Evolutionary conservation across 2,797 vertebrate species (phyloP), one percentile per base, ranked within the genome.

Genomic region (Adrianichthys oophorus): DNA sequence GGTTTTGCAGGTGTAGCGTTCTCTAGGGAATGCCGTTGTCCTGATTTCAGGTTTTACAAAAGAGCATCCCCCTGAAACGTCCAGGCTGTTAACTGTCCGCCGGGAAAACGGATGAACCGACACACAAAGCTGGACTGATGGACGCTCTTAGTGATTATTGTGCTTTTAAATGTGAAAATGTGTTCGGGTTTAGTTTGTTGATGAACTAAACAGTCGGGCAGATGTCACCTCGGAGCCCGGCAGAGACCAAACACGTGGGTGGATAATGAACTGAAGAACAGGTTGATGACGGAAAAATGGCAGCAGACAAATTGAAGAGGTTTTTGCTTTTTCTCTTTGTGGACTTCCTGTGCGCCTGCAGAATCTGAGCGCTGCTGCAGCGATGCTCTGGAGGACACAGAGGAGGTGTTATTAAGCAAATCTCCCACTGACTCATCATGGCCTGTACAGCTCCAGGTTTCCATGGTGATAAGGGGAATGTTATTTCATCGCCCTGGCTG

Each of bases 381-480:
- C 64, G 18, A 26, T 6, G 32, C n/a, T 43, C 74, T 3, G 29
- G 32, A 52, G 2, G 50, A 75, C 62, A 71, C 68, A 74, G 74
- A 77, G 72, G 71, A 70, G 81, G 74, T 72, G 72, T 37, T 84
- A 85, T 88, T 79, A 85, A 82, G 72, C 61, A 77, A 58, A 68
- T 72, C 72, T 83, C 76, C 77, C 78, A 78, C 79, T 62, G 78
- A 83, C 79, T 85, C 76, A 81, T 85, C 74, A 72, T 69, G 69
- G 65, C 70, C 70, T 80, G 60, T 68, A 57, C 71, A 72, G 80
- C 70, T 75, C 56, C 42, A 78, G 70, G 83, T 85, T 85, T 65
- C 80, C 76, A 84, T 85, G 76, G 83, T 58, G 71, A 81, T 55
- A 55, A 50, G 23, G n/a, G 21, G 37, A 42, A 29, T 41, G 62